These are phyloP conservation scores for Paragorgia papillata DNA, from an alignment of 92 coral and sea anemone genomes.

Conservation along the genomic window DNA sequence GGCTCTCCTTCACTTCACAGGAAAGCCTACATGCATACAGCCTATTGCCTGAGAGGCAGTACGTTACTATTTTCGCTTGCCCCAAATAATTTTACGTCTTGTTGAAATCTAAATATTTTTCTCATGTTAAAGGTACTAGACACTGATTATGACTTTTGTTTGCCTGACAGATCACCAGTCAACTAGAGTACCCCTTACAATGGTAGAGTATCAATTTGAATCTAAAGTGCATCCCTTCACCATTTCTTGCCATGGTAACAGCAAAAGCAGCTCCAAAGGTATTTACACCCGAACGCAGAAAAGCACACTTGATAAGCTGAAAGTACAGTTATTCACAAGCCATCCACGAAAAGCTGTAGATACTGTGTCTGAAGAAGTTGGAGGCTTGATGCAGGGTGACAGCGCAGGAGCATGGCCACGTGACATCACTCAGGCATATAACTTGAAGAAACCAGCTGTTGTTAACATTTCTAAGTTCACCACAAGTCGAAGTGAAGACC, in stretches of 20 bases:
- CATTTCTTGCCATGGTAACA: conserved; percentile 34
- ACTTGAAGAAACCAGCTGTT: conserved; percentile 6
- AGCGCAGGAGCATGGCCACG: conserved; percentile 51
- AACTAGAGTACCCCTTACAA: background rate
- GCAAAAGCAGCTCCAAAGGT: conserved; percentile 38
- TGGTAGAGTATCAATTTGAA: conserved; percentile 31
- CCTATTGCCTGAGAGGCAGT: too few species aligned
- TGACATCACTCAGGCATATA: conserved; percentile 43
- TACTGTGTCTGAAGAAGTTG: conserved; percentile 40
- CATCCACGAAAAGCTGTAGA: conserved; percentile 50
- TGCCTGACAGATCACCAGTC: background rate
- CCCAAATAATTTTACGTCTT: too few species aligned
- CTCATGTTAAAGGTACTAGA: too few species aligned
- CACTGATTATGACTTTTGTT: background rate
- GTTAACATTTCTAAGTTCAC: too few species aligned
- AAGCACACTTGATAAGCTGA: conserved; percentile 34
- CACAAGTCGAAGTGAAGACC: conserved; percentile 31
- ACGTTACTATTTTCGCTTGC: too few species aligned
- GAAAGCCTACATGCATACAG: too few species aligned
- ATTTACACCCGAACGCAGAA: conserved; percentile 46
- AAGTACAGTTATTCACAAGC: background rate
- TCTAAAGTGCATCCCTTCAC: conserved; percentile 21
- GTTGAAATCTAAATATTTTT: too few species aligned
- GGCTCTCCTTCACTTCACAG: too few species aligned
- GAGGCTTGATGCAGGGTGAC: conserved; percentile 47